Conservation (phyloP, 2,888 invertebrate species). For the Torymus auratus region DNA sequence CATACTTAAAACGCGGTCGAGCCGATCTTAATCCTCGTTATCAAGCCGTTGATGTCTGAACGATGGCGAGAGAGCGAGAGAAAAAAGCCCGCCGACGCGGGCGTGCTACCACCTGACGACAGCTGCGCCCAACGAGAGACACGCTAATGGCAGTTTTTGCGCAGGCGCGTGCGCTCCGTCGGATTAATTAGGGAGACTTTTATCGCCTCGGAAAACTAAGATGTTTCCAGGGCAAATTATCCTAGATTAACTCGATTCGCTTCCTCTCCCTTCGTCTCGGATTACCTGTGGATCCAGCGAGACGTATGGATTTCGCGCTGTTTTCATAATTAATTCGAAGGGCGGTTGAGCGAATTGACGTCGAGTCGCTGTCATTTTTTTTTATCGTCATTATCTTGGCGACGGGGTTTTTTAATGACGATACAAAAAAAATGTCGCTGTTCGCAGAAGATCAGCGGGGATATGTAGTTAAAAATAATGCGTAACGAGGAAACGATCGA, state of each 20-base stretch:
- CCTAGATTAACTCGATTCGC: slow-evolving; percentile 10
- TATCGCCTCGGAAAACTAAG: slow-evolving; percentile 23
- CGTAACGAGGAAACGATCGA: no score
- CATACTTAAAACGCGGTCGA: no score
- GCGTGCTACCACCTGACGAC: not conserved
- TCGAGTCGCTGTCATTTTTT: no score
- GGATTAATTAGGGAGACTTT: slow-evolving; percentile 30
- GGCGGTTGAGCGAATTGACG: no score
- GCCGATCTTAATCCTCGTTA: not conserved
- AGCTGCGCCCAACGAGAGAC: not conserved
- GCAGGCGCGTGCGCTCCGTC: slow-evolving; percentile 2
- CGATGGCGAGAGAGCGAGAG: not conserved
- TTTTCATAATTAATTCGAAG: no score
- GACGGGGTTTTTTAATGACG: no score
- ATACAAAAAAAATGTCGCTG: no score
- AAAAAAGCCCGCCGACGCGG: no score
- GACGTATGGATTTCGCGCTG: no score
- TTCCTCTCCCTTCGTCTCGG: not conserved
- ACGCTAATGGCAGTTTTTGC: slow-evolving; percentile 19
- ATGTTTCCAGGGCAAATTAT: slow-evolving; percentile 25
- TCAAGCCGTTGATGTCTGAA: not conserved
- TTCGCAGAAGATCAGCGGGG: no score
- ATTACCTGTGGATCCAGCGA: not conserved
- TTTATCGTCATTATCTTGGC: no score
- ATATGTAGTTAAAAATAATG: no score